phyloP scores from a whole-genome alignment of 2,888 invertebrate genomes.

The Xylota sylvarum region DNA sequence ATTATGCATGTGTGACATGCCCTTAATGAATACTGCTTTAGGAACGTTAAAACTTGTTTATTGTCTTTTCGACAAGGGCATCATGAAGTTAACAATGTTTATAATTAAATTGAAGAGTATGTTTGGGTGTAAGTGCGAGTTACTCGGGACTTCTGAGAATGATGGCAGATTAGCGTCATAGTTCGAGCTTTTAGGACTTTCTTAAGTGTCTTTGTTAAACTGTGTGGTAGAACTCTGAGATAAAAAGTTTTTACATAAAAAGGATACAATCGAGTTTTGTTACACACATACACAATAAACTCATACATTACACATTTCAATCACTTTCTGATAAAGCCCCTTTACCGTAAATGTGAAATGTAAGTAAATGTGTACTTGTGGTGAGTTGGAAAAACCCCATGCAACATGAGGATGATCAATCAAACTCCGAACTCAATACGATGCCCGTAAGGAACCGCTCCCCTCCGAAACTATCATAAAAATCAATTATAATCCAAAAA shows the following conservation, averaged over 20 bases:
- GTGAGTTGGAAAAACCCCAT: neutral
- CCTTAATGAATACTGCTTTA: conserved; percentile 10
- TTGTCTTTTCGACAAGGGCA: neutral
- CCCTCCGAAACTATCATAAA: conserved; percentile 9
- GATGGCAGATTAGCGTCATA: neutral
- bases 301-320: neutral
- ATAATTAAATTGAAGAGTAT: neutral
- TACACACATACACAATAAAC: no score
- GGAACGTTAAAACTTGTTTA: conserved; percentile 7
- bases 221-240: no score
- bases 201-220: no score
- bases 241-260: no score
- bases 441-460: neutral
- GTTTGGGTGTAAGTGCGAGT: neutral
- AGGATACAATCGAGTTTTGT: no score
- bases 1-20: neutral
- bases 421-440: neutral
- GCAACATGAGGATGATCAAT: conserved; percentile 2
- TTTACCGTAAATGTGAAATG: no score
- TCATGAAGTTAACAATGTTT: neutral
- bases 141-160: neutral
- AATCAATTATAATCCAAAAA: conserved; percentile 37
- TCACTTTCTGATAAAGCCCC: neutral
- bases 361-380: neutral
- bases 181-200: no score